These are phyloP conservation scores for Arenaria interpres DNA, from an alignment of 2,113 vertebrate genomes.

Conservation along the genomic window DNA sequence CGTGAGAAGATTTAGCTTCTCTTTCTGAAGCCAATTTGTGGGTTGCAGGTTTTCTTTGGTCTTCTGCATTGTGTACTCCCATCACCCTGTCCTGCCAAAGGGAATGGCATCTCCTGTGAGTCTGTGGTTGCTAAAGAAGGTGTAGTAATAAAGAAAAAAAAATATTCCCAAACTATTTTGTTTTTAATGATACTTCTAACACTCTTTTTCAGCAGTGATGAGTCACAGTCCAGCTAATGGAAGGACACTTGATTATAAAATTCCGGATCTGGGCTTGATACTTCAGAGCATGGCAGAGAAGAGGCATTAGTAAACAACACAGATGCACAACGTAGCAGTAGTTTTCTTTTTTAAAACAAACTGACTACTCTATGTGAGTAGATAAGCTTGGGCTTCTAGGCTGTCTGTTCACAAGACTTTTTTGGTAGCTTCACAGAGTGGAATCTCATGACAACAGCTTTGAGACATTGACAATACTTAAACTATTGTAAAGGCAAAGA, in stretches of 20 bases:
- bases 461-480: background rate
- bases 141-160: background rate
- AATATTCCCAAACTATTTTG: background rate
- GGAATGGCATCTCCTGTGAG: background rate
- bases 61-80: background rate
- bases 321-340: background rate
- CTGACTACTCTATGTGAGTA: background rate
- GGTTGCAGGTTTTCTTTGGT: background rate
- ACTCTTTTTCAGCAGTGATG: background rate
- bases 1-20: background rate
- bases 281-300: background rate
- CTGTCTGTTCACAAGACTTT: background rate
- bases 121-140: background rate
- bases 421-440: background rate
- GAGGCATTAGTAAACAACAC: background rate
- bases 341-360: background rate
- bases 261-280: background rate
- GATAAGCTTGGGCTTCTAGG: background rate
- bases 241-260: background rate
- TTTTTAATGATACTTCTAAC: background rate
- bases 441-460: background rate
- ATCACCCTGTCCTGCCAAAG: background rate
- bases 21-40: background rate
- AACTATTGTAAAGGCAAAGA: background rate
- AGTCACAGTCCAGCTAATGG: background rate